These are phyloP conservation scores for Mormyrus proboscirostris DNA, from an alignment of 2,797 vertebrate species.

Conservation along the genomic window DNA sequence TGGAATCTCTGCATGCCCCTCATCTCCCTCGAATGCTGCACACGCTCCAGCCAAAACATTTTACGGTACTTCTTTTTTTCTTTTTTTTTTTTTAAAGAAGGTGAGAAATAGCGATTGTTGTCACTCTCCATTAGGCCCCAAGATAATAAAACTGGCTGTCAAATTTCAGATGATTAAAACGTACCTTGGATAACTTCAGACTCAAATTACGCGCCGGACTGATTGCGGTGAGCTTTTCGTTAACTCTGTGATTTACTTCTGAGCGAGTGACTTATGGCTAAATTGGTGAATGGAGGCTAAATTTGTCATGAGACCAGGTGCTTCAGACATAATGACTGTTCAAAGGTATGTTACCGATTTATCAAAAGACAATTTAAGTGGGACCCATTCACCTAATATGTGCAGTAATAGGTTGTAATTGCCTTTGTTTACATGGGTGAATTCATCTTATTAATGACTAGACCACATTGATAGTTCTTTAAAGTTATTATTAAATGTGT, in stretches of 20 bases:
- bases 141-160: neutral
- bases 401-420: conserved; percentile 67
- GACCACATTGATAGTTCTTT: conserved; percentile 51
- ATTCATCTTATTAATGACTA: conserved; percentile 58
- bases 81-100: neutral
- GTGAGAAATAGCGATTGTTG: neutral
- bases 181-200: neutral
- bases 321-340: conserved; percentile 51
- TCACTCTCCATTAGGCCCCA: neutral
- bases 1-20: neutral
- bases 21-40: neutral
- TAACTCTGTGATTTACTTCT: neutral
- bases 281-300: neutral
- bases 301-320: conserved; percentile 10
- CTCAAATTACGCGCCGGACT: neutral
- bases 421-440: conserved; percentile 65
- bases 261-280: neutral
- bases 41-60: neutral
- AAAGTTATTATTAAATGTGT: neutral
- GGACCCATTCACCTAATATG: conserved; percentile 58
- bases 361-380: conserved; percentile 54
- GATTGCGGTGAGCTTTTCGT: neutral
- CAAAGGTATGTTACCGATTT: conserved; percentile 47
- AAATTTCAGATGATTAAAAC: neutral
- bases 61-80: neutral